A percentile compares a stretch with the other conserved stretches of the same genome.
phyloP scores from a whole-genome alignment of 2,888 invertebrate species.

The Drosophila melanosoma region DNA sequence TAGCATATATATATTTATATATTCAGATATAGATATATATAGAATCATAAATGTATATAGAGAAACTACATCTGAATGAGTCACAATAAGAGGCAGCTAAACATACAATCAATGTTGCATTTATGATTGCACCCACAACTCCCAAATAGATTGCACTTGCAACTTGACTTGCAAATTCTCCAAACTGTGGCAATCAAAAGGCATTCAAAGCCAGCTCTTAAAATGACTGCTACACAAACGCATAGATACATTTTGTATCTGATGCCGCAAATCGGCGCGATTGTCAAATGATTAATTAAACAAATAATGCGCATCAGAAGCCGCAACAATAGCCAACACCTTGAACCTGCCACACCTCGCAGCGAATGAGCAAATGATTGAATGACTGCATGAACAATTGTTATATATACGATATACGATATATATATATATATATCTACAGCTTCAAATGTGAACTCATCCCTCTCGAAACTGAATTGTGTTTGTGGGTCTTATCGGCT shows the following conservation, averaged over 20 bases:
- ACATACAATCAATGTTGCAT: neutral
- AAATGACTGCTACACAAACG: conserved; percentile 12
- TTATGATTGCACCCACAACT: neutral
- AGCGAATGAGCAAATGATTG: conserved; percentile 34
- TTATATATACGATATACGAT: conserved; percentile 26
- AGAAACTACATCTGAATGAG: neutral
- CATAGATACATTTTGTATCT: conserved; percentile 52
- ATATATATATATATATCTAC: conserved; percentile 2
- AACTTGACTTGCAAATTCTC: conserved; percentile 1
- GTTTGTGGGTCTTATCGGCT: conserved; percentile 60
- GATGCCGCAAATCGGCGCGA: conserved; percentile 52
- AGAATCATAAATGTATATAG: neutral
- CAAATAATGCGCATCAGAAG: conserved; percentile 58
- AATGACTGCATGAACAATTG: conserved; percentile 68
- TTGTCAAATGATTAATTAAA: conserved; percentile 76
- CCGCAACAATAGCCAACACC: conserved; percentile 46
- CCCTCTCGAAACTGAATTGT: conserved; percentile 33
- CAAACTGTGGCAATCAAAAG: neutral
- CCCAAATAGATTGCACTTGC: neutral
- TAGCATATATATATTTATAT: neutral
- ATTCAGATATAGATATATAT: neutral
- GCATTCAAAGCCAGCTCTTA: conserved; percentile 15
- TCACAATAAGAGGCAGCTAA: neutral
- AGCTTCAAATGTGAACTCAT: conserved; percentile 62
- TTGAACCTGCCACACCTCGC: conserved; percentile 57